Evolutionary conservation across 1,140 invertebrate species (phyloP), one percentile per base, ranked within the genome.

Genomic region (Spodoptera litura): DNA sequence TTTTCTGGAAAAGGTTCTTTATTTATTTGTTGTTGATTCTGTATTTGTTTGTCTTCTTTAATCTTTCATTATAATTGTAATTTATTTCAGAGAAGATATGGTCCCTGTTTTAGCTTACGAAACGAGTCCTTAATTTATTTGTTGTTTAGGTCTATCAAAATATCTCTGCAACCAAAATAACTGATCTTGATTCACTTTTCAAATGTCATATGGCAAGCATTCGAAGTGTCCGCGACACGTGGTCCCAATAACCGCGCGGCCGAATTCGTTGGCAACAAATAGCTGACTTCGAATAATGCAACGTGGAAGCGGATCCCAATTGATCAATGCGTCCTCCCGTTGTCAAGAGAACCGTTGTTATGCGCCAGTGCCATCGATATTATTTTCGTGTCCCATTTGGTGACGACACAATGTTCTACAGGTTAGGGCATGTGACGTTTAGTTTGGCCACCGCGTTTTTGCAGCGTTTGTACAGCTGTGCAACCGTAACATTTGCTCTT

Each of bases 341-440:
- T 66, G 80, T 80, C 77, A 80, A 56, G 76, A 49, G 59, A 75
- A 78, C 56, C 53, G 78, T 80, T 82, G 79, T 64, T 71, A 79
- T 82, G 81, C 79, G 78, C 75, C 51, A 76, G 20, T 66, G 31
- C 25, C n/a, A 56, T 12, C 31, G 8, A 15, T 44, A 53, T 53
- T 75, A 64, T 75, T 25, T 52, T 62, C 20, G 27, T 62, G 59
- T 5, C n/a, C 64, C 11, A 52, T 64, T 38, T 64, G 25, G 72
- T 35, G 27, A 75, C 62, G 59, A 49, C 13, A 75, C 72, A 61
- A 61, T 64, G 31, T 51, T 53, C 73, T 59, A 75, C 59, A 52
- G 73, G 49, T 62, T 53, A 53, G 59, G 59, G 8, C 62, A 66
- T 66, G 38, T 66, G 38, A 27, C 27, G 53, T 55, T 64, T 44